phyloP scores from a whole-genome alignment of 2,113 vertebrate species.

The Symphodus melops region DNA sequence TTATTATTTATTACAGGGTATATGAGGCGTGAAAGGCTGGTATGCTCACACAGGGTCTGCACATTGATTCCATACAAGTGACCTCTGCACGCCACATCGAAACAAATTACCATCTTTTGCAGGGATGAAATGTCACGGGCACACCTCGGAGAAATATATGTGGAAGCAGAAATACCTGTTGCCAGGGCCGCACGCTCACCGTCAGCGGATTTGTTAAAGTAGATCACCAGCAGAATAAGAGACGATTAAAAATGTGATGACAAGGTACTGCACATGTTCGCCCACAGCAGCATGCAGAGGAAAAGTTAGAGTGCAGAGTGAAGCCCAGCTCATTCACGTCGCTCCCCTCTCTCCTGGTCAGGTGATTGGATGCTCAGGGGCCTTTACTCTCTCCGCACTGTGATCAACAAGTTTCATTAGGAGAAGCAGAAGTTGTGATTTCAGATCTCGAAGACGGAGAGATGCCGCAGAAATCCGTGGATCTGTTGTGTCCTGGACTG shows the following conservation, averaged over 20 bases:
- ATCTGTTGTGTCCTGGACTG: not conserved
- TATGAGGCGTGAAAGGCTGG: slow-evolving; percentile 17
- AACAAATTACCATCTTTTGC: slow-evolving; percentile 28
- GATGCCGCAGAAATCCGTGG: not conserved
- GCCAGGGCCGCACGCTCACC: not conserved
- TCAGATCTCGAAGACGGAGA: not conserved
- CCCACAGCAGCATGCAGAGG: no score
- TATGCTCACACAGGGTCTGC: not conserved
- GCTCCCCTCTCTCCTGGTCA: no score
- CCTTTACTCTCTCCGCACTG: no score
- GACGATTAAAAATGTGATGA: not conserved
- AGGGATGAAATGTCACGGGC: slow-evolving; percentile 12
- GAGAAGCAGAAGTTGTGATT: no score
- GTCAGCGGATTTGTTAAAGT: not conserved
- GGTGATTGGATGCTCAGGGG: no score
- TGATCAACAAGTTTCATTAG: no score
- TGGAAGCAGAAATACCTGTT: slow-evolving; percentile 25
- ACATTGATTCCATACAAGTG: slow-evolving; percentile 29
- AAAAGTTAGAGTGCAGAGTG: no score
- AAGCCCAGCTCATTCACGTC: no score
- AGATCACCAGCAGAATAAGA: not conserved
- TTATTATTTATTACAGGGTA: slow-evolving; percentile 44
- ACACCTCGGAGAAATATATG: slow-evolving; percentile 7
- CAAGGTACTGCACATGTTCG: no score
- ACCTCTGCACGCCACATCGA: slow-evolving; percentile 12